These are phyloP conservation scores for Tiphia femorata DNA, from an alignment of 2,888 invertebrate genomes.

Conservation along the genomic window DNA sequence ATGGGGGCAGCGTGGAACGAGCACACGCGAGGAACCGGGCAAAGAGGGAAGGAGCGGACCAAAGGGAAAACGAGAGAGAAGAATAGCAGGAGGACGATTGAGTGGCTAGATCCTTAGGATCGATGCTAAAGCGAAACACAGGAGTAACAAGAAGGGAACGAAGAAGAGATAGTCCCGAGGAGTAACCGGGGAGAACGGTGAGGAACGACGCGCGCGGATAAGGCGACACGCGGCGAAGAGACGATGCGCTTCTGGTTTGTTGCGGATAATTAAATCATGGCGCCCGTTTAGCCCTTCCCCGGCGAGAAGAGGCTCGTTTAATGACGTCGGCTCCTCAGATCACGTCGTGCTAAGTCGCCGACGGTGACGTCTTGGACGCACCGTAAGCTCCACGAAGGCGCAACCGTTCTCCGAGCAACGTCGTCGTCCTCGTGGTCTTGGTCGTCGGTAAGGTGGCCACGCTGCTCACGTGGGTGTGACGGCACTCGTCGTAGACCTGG, in stretches of 20 bases:
- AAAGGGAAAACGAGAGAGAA: too few species aligned
- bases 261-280: slow-evolving; percentile 57
- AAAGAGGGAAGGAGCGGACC: too few species aligned
- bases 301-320: slow-evolving; percentile 13
- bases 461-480: slow-evolving; percentile 31
- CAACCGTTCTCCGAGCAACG: too few species aligned
- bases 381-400: slow-evolving; percentile 7
- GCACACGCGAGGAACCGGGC: too few species aligned
- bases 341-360: slow-evolving; percentile 10
- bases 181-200: not conserved
- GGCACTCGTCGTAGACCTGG: not conserved
- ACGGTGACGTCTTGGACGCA: slow-evolving; percentile 15
- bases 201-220: not conserved
- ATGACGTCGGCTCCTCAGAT: slow-evolving; percentile 32
- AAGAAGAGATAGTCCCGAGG: too few species aligned
- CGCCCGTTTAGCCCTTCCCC: slow-evolving; percentile 17
- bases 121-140: too few species aligned
- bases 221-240: not conserved
- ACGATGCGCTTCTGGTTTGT: slow-evolving; percentile 10
- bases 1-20: too few species aligned
- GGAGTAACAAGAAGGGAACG: too few species aligned
- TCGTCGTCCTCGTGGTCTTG: slow-evolving; percentile 18
- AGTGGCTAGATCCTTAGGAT: too few species aligned
- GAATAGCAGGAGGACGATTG: too few species aligned
- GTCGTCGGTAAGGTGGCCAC: slow-evolving; percentile 20